Evolutionary conservation across 2,888 invertebrate genomes (phyloP), one percentile per base, ranked within the genome.

Genomic region (Euzetes globulus): DNA sequence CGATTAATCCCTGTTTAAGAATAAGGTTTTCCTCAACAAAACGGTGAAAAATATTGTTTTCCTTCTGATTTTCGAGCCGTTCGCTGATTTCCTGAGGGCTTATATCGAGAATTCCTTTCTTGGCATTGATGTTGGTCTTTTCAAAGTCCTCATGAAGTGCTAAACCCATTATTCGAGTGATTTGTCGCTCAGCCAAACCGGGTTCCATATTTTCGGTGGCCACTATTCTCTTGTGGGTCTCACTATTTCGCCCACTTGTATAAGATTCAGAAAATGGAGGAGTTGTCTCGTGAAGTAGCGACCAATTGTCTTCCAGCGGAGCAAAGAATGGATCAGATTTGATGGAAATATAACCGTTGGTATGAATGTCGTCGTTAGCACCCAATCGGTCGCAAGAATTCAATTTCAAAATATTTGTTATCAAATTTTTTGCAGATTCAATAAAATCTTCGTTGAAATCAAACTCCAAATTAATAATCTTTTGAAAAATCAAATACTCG

Each of bases 401-500:
- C 77, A 94, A 83, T 81, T 86, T 91, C 81, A 98, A 85, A 77
- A 98, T 86, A 81, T 90, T 88, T 81, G 89, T 87, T 73, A 98
- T 91, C 80, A 99, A 86, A 84, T 94, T 91, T 83, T 89, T 90
- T n/a, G 94, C 93, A 76, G 88, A 86, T 77, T 88, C 86, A 78
- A 91, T 89, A 83, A 99, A 97, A 47, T 92, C 92, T 81, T 93
- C 91, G 0, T 97, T 95, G 81, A 95, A 94, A 81, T 90, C 90
- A 82, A 94, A 95, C 73, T 94, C 91, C 81, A 93, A 86, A 83
- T 90, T 91, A 73, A 91, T 86, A 80, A 99, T 96, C 84, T 95
- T 95, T 84, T 95, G 93, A 84, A 98, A 96, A 79, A 97, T 94
- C 78, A 94, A 87, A 85, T 94, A 99, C 82, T 98, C 98, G 83